Conservation (phyloP, 1,140 invertebrate genomes). For the Asbolus verrucosus region DNA sequence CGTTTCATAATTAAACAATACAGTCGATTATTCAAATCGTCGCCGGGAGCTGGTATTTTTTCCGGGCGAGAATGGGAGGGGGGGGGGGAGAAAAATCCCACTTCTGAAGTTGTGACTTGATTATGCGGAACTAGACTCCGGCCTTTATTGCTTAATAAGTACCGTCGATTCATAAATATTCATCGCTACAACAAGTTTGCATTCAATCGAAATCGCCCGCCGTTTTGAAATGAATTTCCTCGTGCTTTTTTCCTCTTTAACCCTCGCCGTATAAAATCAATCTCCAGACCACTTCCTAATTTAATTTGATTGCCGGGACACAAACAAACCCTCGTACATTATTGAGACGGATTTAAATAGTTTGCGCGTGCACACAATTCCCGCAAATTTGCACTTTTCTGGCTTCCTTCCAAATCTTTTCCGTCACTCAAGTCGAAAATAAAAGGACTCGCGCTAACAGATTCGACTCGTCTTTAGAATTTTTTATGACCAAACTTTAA, state of each 20-base stretch:
- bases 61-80: too few relatives aligned
- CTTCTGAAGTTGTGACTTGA: neutral
- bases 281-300: too few relatives aligned
- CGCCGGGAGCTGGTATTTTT: too few relatives aligned
- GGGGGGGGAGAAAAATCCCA: too few relatives aligned
- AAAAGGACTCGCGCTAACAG: conserved; percentile 28
- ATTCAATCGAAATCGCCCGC: conserved; percentile 2
- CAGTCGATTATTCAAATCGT: too few relatives aligned
- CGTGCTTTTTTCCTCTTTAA: too few relatives aligned
- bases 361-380: conserved; percentile 9
- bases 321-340: neutral
- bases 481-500: conserved; percentile 18
- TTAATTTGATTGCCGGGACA: conserved; percentile 13
- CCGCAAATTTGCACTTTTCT: conserved; percentile 25
- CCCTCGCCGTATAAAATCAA: neutral
- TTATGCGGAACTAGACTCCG: too few relatives aligned
- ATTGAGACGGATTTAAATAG: conserved; percentile 22
- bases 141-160: neutral
- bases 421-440: conserved; percentile 30
- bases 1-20: too few relatives aligned
- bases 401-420: conserved; percentile 18
- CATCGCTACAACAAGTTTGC: conserved; percentile 6
- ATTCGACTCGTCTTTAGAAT: conserved; percentile 34
- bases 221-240: conserved; percentile 1
- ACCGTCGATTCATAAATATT: conserved; percentile 16